Base-by-base conservation (phyloP, 2,113 vertebrate genomes). In the Onychorhynchus coronatus region DNA sequence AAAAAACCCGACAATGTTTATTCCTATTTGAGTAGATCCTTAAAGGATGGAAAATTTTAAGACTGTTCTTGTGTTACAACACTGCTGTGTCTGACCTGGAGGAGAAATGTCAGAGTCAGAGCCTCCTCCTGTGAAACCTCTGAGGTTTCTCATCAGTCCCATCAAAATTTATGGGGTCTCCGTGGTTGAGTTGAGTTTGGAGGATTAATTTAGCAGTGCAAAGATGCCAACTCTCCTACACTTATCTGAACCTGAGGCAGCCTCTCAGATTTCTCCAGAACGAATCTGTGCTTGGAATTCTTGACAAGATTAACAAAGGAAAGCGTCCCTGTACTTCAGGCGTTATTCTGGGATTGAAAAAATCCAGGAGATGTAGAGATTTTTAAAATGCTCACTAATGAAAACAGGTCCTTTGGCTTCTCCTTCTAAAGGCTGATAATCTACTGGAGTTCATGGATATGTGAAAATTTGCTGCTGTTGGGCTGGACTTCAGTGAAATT, bases 101-200 rank as follows among this genome's bases (percentile, higher is more conserved):
- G 85, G 75, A 5, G 56, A 75, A 81, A 58, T 14, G 46, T n/a
- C 8, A 7, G 76, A 89, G 75, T 52, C 76, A 65, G 65, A 47
- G 72, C 63, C 47, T 88, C 35, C 55, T 80, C 19, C 77, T 55
- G 1, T 11, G 6, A 61, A 62, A 28, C 22, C 50, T 52, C 50
- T 52, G 50, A 28, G 18, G 75, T 39, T 79, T 88, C 88, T 49
- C 79, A 63, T 50, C 85, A 80, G 27, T 14, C 49, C 39, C 33
- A n/a, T 8, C 42, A 37, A 37, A 88, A 85, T 88, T 95, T 82
- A 53, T 88, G 93, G 62, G 66, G 25, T 83, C 86, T 97, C 47
- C 3, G 1, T 22, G 53, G 82, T 25, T 78, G 61, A 47, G 81
- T 2, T 25, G 71, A 65, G 24, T 62, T 91, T 37, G 76, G 50